A percentile compares a stretch with the other conserved stretches of the same genome.
Conservation (phyloP, 2,113 vertebrate species). For the Seriola dumerili region DNA sequence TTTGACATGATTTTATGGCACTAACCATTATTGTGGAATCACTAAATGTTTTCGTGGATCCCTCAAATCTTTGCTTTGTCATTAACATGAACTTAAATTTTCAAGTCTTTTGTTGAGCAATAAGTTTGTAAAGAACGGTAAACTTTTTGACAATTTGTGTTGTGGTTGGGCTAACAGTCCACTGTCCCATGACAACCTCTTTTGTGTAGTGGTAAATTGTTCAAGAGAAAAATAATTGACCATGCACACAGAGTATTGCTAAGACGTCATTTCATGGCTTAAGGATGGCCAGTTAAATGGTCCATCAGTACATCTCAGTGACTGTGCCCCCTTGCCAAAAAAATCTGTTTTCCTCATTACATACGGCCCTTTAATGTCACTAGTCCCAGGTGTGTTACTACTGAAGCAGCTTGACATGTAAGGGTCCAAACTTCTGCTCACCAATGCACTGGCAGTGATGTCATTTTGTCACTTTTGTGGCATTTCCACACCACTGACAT, state of each 20-base stretch:
- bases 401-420: slow-evolving; percentile 16
- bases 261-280: slow-evolving; percentile 76
- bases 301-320: slow-evolving; percentile 55
- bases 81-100: background rate
- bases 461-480: slow-evolving; percentile 20
- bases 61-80: slow-evolving; percentile 31
- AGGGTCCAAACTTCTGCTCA: slow-evolving; percentile 40
- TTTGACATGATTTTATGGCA: slow-evolving; percentile 35
- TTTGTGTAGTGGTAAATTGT: slow-evolving; percentile 29
- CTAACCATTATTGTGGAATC: slow-evolving; percentile 29
- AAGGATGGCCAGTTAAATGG: slow-evolving; percentile 46
- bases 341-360: slow-evolving; percentile 20
- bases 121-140: slow-evolving; percentile 55
- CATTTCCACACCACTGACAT: slow-evolving; percentile 15
- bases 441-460: slow-evolving; percentile 22
- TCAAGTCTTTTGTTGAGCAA: slow-evolving; percentile 36
- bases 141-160: slow-evolving; percentile 71
- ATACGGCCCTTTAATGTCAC: slow-evolving; percentile 39
- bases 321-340: slow-evolving; percentile 10
- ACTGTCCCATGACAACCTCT: slow-evolving; percentile 48
- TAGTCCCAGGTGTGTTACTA: slow-evolving; percentile 23
- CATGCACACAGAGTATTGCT: slow-evolving; percentile 81
- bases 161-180: slow-evolving; percentile 53
- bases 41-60: slow-evolving; percentile 6
- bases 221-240: slow-evolving; percentile 53